Conservation (phyloP, 2,113 vertebrate species). For the Mirza zaza region DNA sequence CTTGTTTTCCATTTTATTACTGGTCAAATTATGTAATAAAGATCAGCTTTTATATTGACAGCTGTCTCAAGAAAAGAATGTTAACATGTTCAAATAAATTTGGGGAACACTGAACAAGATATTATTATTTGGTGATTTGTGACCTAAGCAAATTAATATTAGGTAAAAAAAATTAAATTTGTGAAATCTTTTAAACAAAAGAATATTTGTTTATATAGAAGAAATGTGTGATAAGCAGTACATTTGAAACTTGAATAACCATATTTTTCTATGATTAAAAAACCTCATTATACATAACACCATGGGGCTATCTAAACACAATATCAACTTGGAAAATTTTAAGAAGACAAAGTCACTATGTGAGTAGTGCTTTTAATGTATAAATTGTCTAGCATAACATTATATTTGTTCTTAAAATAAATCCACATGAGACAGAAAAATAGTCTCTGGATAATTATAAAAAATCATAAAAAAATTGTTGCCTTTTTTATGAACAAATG, state of each 20-base stretch:
- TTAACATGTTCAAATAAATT: neutral
- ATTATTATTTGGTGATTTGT: neutral
- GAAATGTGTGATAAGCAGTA: neutral
- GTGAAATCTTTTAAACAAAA: neutral
- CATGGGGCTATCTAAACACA: neutral
- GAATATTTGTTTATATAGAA: neutral
- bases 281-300: neutral
- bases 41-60: neutral
- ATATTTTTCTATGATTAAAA: slow-evolving; percentile 15
- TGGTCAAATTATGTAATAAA: neutral
- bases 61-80: neutral
- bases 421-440: neutral
- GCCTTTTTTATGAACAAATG: neutral
- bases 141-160: neutral
- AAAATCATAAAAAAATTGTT: slow-evolving; percentile 27
- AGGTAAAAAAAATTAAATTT: neutral
- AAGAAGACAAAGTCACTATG: neutral
- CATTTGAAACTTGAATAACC: neutral
- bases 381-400: neutral
- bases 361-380: neutral
- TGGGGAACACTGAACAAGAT: neutral
- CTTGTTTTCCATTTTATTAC: neutral
- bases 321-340: neutral
- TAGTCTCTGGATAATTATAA: neutral
- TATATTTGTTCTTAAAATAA: slow-evolving; percentile 16